Evolutionary conservation across 2,888 invertebrate species (phyloP).

Genomic region (Copidosoma aretas): DNA sequence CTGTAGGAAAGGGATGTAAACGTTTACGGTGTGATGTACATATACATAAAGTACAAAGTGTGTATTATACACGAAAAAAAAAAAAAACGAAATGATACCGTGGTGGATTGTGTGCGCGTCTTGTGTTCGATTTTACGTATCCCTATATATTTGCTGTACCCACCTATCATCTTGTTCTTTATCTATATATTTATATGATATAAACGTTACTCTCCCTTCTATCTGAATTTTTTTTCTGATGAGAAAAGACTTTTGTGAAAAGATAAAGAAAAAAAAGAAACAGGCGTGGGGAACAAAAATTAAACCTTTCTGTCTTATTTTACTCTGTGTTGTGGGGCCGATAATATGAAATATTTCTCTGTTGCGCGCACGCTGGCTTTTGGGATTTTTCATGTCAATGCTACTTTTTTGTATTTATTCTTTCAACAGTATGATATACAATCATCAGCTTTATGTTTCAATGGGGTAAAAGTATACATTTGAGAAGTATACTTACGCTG

Average conservation of each 20-base stretch:
- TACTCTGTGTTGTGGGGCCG: slow-evolving; percentile 16
- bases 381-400: background rate
- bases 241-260: background rate
- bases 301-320: background rate
- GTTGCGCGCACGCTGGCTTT: slow-evolving; percentile 30
- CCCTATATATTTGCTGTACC: background rate
- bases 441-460: background rate
- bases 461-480: no score
- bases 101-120: no score
- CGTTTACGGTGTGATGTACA: background rate
- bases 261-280: no score
- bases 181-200: background rate
- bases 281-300: no score
- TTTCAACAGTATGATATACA: no score
- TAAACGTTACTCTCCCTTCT: background rate
- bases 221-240: background rate
- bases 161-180: background rate
- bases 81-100: no score
- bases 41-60: no score
- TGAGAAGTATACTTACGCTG: no score
- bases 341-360: slow-evolving; percentile 8
- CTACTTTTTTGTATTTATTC: background rate
- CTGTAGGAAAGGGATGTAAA: background rate
- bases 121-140: no score
- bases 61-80: no score